Evolutionary conservation across 2,113 vertebrate genomes (phyloP).

Genomic region (Elaphurus davidianus): DNA sequence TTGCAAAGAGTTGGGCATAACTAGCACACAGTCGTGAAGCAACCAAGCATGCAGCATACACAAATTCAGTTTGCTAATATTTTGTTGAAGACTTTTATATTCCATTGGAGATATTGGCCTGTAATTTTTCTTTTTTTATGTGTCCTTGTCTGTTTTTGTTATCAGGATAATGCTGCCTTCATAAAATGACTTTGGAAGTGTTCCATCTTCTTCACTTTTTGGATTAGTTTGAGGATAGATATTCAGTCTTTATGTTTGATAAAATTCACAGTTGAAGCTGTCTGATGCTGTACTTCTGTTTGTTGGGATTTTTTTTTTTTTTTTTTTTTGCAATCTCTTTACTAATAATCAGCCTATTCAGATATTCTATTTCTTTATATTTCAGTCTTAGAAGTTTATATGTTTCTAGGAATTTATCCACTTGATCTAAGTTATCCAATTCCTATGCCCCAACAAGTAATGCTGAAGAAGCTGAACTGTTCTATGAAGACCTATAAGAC

Average conservation of each 20-base stretch:
- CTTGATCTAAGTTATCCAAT: neutral
- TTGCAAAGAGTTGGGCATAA: neutral
- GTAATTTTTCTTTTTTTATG: neutral
- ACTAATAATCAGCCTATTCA: neutral
- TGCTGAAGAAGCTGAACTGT: neutral
- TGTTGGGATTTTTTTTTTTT: neutral
- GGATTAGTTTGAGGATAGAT: neutral
- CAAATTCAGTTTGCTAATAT: neutral
- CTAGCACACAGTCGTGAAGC: neutral
- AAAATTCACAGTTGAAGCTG: neutral
- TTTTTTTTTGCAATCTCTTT: neutral
- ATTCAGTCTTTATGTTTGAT: neutral
- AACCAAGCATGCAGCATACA: neutral
- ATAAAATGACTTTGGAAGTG: neutral
- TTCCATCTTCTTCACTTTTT: neutral
- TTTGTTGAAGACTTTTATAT: neutral
- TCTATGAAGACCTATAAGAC: neutral
- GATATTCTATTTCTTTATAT: neutral
- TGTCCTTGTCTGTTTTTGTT: neutral
- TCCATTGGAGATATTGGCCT: neutral
- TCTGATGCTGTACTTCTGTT: neutral
- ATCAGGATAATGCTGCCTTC: neutral
- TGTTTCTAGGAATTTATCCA: neutral
- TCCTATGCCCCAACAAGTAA: neutral
- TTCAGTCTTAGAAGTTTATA: neutral